Conservation (phyloP, 2,888 invertebrate genomes). For the Acronicta aceris region DNA sequence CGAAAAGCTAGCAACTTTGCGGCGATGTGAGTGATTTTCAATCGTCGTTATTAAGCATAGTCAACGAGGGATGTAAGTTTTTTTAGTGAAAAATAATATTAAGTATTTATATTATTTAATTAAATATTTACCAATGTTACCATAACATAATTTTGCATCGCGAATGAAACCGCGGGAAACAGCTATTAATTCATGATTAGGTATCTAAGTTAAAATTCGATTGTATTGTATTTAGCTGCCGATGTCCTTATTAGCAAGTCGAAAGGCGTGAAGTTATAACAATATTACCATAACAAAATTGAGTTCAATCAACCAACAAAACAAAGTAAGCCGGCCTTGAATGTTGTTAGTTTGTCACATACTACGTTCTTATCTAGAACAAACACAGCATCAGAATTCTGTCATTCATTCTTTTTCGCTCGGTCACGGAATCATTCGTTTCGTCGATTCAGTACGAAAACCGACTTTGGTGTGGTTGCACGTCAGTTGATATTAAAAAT, state of each 20-base stretch:
- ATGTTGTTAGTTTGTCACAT: conserved; percentile 21
- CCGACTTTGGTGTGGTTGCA: background rate
- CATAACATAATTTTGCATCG: too few species aligned
- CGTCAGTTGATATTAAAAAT: conserved; percentile 27
- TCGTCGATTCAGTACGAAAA: conserved; percentile 25
- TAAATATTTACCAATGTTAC: too few species aligned
- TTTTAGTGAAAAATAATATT: too few species aligned
- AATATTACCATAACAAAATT: conserved; percentile 2
- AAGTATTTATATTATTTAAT: too few species aligned
- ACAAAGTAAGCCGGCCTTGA: conserved; percentile 23
- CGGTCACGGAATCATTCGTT: conserved; percentile 19
- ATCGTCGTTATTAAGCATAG: too few species aligned
- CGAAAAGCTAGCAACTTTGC: too few species aligned
- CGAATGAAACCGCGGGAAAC: too few species aligned
- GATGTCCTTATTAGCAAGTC: background rate
- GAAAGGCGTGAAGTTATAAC: background rate
- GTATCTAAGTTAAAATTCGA: too few species aligned
- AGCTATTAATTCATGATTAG: too few species aligned
- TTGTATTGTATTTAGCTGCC: background rate
- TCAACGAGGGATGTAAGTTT: too few species aligned
- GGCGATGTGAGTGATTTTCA: too few species aligned
- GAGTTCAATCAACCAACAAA: conserved; percentile 20
- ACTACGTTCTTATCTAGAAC: conserved; percentile 37
- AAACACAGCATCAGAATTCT: conserved; percentile 53
- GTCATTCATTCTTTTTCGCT: conserved; percentile 40